These are phyloP conservation scores for Crocallis elinguaria DNA, from an alignment of 2,888 invertebrate genomes.

Conservation along the genomic window DNA sequence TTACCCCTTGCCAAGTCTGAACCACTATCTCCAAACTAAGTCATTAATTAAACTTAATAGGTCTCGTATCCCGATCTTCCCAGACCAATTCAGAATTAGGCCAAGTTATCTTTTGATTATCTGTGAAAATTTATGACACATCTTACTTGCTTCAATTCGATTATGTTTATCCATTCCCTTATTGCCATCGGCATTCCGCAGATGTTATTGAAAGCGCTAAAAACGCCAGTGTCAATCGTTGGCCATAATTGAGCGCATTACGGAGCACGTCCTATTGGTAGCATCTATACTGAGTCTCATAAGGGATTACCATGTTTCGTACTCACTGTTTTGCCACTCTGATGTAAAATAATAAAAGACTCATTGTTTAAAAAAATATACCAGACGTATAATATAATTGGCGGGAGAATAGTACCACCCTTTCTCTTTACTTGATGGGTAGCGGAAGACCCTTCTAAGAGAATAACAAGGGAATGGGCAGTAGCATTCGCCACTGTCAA, in stretches of 20 bases:
- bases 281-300: conserved; percentile 30
- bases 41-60: conserved; percentile 24
- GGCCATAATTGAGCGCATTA: conserved; percentile 38
- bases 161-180: conserved; percentile 26
- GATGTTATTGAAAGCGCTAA: conserved; percentile 38
- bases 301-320: conserved; percentile 16
- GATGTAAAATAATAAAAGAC: background rate
- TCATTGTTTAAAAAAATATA: no score
- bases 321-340: conserved; percentile 18
- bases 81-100: conserved; percentile 21
- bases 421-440: no score
- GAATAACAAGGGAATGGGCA: no score
- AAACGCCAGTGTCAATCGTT: conserved; percentile 37
- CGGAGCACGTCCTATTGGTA: conserved; percentile 34
- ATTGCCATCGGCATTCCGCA: conserved; percentile 30
- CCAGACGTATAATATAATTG: no score
- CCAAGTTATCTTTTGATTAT: conserved; percentile 23
- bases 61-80: conserved; percentile 12
- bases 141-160: conserved; percentile 14
- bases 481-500: no score
- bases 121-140: conserved; percentile 15
- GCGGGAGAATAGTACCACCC: no score
- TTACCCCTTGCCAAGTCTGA: background rate
- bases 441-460: no score
- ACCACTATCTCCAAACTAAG: conserved; percentile 11